Evolutionary conservation across 2,888 invertebrate genomes (phyloP), one percentile per base, ranked within the genome.

Genomic region (Callosobruchus maculatus): DNA sequence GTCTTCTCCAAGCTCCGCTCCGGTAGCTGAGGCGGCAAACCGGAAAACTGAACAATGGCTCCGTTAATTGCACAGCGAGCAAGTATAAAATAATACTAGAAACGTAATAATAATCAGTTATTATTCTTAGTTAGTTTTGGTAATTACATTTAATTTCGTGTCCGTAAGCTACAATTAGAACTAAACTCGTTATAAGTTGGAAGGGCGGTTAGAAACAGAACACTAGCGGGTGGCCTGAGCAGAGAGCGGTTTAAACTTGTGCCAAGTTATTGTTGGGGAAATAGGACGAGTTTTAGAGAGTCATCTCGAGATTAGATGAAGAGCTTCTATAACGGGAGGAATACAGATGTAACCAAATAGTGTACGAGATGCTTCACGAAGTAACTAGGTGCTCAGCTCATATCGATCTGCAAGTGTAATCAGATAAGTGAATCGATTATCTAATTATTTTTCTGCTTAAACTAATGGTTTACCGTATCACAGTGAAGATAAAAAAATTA

Each of bases 181-280:
- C 72, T 76, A 73, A 78, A 78, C 76, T 76, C 77, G 73, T 78
- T 76, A 78, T 70, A 76, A 78, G 74, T 78, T 76, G 26, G 73
- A 67, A 73, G 30, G 71, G 20, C 68, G 22, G 22, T 22, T 21
- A 22, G 21, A 20, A 21, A 68, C 21, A 68, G 68, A 68, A 49
- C 49, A 49, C 49, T 49, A 49, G 49, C 49, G 68, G 22, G 68
- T 22, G 21, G 68, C 68, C 22, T 5, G 22, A 20, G n/a, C 67
- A n/a, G 20, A 68, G 22, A 22, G 68, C 22, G 68, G 68, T 68
- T 68, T 68, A 68, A 68, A 68, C 68, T 68, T 68, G 49, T 49
- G 68, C 68, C 21, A 68, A 68, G 68, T 68, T 68, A 68, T 68
- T 68, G 68, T 68, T 68, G 21, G 68, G 68, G 22, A 22, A 21